Conservation (phyloP, 1,140 invertebrate species). For the Euwallacea fornicatus region DNA sequence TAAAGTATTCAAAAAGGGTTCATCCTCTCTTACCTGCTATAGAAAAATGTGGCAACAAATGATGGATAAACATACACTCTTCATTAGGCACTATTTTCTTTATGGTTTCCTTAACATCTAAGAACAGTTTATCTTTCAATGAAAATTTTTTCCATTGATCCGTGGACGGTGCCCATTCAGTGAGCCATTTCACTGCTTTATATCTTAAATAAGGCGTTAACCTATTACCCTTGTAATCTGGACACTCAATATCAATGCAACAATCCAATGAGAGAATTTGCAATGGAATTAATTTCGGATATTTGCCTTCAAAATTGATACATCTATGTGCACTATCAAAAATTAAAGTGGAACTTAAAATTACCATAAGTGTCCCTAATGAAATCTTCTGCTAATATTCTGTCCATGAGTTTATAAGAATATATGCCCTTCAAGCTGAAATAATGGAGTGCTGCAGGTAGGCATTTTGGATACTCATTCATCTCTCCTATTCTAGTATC, state of each 20-base stretch:
- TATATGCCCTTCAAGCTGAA: conserved; percentile 56
- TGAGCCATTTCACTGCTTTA: conserved; percentile 55
- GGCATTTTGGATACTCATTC: conserved; percentile 51
- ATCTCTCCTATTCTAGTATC: conserved; percentile 56
- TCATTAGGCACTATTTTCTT: conserved; percentile 50
- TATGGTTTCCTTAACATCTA: conserved; percentile 53
- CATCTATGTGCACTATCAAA: background rate
- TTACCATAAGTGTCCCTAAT: conserved; percentile 54
- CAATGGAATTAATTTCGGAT: conserved; percentile 44
- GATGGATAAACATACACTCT: conserved; percentile 54
- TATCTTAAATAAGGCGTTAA: conserved; percentile 50
- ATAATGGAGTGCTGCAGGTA: conserved; percentile 56
- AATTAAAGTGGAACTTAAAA: background rate
- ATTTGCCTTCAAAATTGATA: conserved; percentile 34
- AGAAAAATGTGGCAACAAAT: conserved; percentile 61
- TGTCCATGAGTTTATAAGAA: conserved; percentile 57
- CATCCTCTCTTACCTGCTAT: conserved; percentile 50
- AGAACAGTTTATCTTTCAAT: conserved; percentile 53
- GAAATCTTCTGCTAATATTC: conserved; percentile 54
- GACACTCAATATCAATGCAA: conserved; percentile 60
- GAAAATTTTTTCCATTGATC: conserved; percentile 54
- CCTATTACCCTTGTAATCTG: conserved; percentile 59
- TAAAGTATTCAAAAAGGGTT: conserved; percentile 6
- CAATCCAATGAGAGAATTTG: conserved; percentile 60
- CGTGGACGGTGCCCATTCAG: conserved; percentile 54